Conservation (phyloP, 1,140 invertebrate species). For the Oncopodura yosiiana region DNA sequence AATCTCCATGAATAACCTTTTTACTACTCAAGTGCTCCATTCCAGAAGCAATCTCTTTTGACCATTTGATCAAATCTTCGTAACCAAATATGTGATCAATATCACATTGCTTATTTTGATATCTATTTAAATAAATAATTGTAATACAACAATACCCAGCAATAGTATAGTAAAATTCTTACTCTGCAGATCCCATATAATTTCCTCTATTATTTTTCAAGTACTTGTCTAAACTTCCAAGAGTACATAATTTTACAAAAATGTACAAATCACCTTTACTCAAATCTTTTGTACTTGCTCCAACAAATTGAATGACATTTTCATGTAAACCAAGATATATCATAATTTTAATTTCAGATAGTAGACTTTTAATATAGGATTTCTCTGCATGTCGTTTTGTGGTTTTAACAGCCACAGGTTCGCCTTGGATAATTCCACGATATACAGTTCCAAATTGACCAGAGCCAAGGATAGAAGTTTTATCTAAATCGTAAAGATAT, state of each 20-base stretch:
- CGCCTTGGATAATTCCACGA: not conserved
- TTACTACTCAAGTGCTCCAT: constrained; percentile 21
- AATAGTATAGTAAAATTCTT: not conserved
- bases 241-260: not conserved
- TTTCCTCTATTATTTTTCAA: too few species aligned
- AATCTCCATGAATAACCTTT: constrained; percentile 13
- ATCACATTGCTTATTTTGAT: too few species aligned
- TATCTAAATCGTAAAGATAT: too few species aligned
- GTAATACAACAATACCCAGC: not conserved
- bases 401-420: constrained; percentile 8
- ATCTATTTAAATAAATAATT: too few species aligned
- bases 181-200: not conserved
- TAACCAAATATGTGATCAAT: too few species aligned
- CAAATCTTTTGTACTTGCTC: constrained; percentile 9
- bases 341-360: constrained; percentile 15
- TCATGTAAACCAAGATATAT: constrained; percentile 7
- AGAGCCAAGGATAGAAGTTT: constrained; percentile 7
- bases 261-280: not conserved
- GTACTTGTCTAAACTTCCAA: not conserved
- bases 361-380: not conserved
- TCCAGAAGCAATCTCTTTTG: constrained; percentile 16
- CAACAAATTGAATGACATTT: not conserved
- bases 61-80: constrained; percentile 8
- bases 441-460: not conserved
- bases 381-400: not conserved